These are phyloP conservation scores for Rhinoderma darwinii DNA, from an alignment of 2,113 vertebrate species.

Conservation along the genomic window DNA sequence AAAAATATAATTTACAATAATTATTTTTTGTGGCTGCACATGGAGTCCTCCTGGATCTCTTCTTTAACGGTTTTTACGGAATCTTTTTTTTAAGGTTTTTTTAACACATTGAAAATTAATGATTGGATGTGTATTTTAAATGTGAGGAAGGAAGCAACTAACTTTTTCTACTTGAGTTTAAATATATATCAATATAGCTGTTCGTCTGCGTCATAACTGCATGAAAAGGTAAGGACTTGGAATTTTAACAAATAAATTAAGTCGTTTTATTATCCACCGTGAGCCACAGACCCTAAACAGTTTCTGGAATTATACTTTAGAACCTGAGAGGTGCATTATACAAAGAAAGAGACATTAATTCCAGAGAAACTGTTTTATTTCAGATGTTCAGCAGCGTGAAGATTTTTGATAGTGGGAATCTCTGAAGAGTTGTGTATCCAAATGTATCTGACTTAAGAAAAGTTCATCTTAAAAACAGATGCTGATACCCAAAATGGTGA, in stretches of 20 bases:
- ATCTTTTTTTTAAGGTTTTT: not conserved
- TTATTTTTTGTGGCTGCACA: no score
- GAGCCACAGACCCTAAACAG: not conserved
- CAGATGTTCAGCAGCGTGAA: not conserved
- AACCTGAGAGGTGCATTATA: not conserved
- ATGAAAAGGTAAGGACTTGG: not conserved
- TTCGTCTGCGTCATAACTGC: no score
- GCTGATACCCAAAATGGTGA: slow-evolving; percentile 56
- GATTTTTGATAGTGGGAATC: not conserved
- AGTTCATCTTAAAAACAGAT: slow-evolving; percentile 44
- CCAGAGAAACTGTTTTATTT: slow-evolving; percentile 40
- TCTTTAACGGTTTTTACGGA: not conserved
- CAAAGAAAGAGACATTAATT: slow-evolving; percentile 18
- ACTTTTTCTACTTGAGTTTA: not conserved
- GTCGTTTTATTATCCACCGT: no score
- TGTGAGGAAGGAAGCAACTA: not conserved
- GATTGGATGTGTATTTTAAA: no score
- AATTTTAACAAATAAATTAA: no score
- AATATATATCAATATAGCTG: not conserved
- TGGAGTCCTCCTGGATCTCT: no score
- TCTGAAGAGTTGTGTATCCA: not conserved
- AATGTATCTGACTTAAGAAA: slow-evolving; percentile 1
- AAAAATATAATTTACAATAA: no score
- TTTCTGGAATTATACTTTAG: not conserved
- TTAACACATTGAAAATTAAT: no score